Evolutionary conservation across 2,113 vertebrate species (phyloP).

Genomic region (Etheostoma spectabile): DNA sequence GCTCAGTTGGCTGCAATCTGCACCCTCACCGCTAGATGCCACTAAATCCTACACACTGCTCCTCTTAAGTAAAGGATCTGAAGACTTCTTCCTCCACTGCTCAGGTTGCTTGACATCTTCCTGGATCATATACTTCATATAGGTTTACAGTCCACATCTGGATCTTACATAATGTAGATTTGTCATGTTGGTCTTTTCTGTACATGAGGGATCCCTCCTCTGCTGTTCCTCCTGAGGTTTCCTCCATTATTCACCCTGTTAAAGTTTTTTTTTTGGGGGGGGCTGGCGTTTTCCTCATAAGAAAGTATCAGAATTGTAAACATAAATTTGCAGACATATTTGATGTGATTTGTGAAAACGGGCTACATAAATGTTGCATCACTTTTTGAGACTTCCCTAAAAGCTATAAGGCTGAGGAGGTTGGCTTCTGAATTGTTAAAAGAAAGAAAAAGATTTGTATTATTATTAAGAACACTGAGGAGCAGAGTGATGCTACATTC

Average conservation of each 20-base stretch:
- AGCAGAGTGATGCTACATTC: not conserved
- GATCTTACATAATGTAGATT: not conserved
- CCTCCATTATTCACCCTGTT: not conserved
- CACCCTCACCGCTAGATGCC: too few relatives aligned
- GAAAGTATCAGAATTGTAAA: not conserved
- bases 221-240: not conserved
- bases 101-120: not conserved
- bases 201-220: not conserved
- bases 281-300: too few relatives aligned
- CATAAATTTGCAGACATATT: too few relatives aligned
- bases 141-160: not conserved
- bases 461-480: not conserved
- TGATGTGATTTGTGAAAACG: not conserved
- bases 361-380: not conserved
- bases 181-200: not conserved
- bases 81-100: not conserved
- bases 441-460: not conserved
- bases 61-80: not conserved
- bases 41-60: too few relatives aligned
- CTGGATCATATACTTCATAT: not conserved
- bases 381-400: constrained; percentile 2
- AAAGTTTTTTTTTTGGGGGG: too few relatives aligned
- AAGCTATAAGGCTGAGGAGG: not conserved
- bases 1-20: too few relatives aligned
- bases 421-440: not conserved